phyloP scores from a whole-genome alignment of 2,113 vertebrate species.

The Burhinus bistriatus region DNA sequence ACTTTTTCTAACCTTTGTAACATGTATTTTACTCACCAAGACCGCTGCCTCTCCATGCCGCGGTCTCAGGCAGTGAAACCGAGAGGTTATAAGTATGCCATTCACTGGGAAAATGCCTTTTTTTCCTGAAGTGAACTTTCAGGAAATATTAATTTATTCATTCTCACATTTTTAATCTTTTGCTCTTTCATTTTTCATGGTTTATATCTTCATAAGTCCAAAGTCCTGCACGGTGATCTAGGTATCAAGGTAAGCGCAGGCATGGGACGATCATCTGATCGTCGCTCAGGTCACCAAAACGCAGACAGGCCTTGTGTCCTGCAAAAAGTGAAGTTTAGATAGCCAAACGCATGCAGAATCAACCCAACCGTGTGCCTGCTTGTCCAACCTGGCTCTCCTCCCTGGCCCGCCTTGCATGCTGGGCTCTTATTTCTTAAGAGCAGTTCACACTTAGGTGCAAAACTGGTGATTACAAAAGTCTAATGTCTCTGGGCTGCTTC shows the following conservation, averaged over 20 bases:
- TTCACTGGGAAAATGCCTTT: slow-evolving; percentile 14
- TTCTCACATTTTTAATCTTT: neutral
- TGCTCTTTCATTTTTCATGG: neutral
- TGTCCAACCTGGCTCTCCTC: too few species aligned
- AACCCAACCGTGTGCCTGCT: neutral
- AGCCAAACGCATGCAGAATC: neutral
- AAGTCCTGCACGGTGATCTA: neutral
- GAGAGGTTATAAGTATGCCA: slow-evolving; percentile 15
- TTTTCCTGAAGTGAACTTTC: neutral
- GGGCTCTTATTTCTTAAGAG: neutral
- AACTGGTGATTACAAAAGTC: neutral
- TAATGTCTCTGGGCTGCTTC: neutral
- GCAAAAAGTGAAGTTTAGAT: neutral
- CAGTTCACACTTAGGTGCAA: fast-evolving
- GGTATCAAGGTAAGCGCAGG: neutral
- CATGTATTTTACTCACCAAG: slow-evolving; percentile 74
- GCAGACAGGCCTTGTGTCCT: too few species aligned
- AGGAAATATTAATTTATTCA: neutral
- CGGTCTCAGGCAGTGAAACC: slow-evolving; percentile 44
- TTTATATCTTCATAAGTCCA: fast-evolving
- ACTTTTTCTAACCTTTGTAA: slow-evolving; percentile 73
- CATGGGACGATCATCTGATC: fast-evolving
- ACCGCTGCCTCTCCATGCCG: slow-evolving; percentile 37
- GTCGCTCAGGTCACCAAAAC: fast-evolving
- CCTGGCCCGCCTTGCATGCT: neutral